phyloP scores from a whole-genome alignment of 2,113 vertebrate genomes.

The Peromyscus maniculatus region DNA sequence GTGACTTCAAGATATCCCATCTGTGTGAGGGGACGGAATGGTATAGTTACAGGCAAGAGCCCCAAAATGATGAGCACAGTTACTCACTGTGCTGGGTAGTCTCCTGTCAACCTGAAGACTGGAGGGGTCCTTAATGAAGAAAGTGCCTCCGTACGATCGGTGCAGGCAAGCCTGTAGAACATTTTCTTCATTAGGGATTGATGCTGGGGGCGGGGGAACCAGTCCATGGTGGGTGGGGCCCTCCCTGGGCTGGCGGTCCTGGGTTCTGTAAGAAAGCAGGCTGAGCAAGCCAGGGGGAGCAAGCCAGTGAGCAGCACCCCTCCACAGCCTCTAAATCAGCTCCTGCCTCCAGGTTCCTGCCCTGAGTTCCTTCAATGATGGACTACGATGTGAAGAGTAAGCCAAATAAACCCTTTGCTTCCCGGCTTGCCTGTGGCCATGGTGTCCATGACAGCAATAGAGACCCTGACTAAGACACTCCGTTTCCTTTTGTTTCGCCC shows the following conservation, averaged over 20 bases:
- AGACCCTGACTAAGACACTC: neutral
- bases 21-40: neutral
- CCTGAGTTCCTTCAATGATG: neutral
- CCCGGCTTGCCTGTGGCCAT: neutral
- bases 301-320: neutral
- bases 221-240: neutral
- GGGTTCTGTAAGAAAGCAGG: neutral
- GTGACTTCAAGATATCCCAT: conserved; percentile 3
- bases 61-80: conserved; percentile 24
- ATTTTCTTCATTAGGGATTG: neutral
- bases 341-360: neutral
- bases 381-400: neutral
- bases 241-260: neutral
- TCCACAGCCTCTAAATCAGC: neutral
- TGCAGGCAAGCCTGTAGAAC: neutral
- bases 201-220: neutral
- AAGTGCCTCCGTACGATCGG: too few relatives aligned
- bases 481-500: neutral
- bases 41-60: neutral
- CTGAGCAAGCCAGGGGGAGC: neutral
- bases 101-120: neutral
- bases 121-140: neutral
- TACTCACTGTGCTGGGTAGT: neutral
- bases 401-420: neutral
- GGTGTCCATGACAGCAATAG: neutral